Percentiles rank a stretch among this genome's conserved stretches.
phyloP scores from a whole-genome alignment of 2,113 vertebrate genomes.

The Seriola rivoliana region DNA sequence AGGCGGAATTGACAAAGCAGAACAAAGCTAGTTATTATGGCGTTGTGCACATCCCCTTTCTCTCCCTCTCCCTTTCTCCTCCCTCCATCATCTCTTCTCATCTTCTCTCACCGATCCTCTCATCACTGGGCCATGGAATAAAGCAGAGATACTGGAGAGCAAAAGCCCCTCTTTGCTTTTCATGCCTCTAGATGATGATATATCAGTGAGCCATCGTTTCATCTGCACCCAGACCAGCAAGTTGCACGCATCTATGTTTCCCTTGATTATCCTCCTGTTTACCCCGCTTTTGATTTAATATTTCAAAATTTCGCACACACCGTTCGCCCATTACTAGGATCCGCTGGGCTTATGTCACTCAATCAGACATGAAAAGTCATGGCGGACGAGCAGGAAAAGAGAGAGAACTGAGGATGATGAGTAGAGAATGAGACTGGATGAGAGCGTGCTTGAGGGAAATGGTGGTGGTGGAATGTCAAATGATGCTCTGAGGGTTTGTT shows the following conservation, averaged over 20 bases:
- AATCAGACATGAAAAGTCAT: constrained; percentile 50
- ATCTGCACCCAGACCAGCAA: constrained; percentile 33
- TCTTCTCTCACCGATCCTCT: constrained; percentile 47
- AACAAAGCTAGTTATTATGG: constrained; percentile 73
- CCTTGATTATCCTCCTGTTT: constrained; percentile 60
- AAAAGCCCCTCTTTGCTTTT: constrained; percentile 26
- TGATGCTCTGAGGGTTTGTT: constrained; percentile 54
- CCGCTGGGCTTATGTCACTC: constrained; percentile 37
- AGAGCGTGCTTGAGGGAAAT: constrained; percentile 49
- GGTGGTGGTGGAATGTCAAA: constrained; percentile 67
- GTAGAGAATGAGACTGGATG: constrained; percentile 39
- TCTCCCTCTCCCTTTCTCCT: constrained; percentile 27
- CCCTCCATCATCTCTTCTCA: constrained; percentile 47
- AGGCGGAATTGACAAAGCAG: constrained; percentile 68
- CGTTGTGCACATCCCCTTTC: constrained; percentile 44
- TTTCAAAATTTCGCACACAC: constrained; percentile 48
- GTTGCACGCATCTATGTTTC: constrained; percentile 35
- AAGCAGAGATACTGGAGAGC: constrained; percentile 34
- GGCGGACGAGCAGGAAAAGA: constrained; percentile 49
- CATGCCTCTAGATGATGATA: constrained; percentile 31
- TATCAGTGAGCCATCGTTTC: constrained; percentile 47
- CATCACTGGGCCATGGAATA: constrained; percentile 41
- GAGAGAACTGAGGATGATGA: constrained; percentile 50
- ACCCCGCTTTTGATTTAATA: constrained; percentile 49
- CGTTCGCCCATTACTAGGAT: constrained; percentile 35